Base-by-base conservation (phyloP, 2,888 invertebrate species). In the Eupithecia subumbrata region DNA sequence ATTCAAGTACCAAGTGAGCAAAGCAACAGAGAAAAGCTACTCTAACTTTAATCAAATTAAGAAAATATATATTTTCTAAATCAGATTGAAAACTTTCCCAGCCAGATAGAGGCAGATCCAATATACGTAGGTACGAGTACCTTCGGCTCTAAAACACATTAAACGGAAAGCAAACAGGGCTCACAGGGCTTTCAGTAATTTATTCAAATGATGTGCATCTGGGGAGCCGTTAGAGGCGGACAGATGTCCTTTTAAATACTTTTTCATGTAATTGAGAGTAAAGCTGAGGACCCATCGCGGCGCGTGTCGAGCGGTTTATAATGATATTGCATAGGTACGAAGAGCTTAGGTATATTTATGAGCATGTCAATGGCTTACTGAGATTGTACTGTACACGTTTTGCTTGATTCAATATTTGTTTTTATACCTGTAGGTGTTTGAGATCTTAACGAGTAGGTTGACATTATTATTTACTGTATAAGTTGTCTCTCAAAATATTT, bases 211-310 rank as follows among this genome's bases (percentile, higher is more conserved):
- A 67, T 60, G 45, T 63, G 67, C 40, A 68, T 60, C 76, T n/a
- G 16, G 76, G 73, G 76, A 73, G 22, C 37, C 52, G 60, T 71
- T 16, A 37, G 66, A 40, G 34, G 43, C 18, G 63, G 34, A 72
- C 60, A 68, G 43, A 75, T 69, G 64, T 71, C 25, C 48, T 56
- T 72, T 75, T 69, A 72, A 76, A 76, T 69, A 70, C 73, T 48
- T 73, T 70, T n/a, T 45, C 69, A 22, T 75, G 72, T 72, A 64
- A 75, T 75, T 72, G 63, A 64, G 64, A 14, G 34, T 34, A 37
- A 66, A 9, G 66, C 34, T 8, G 18, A 37, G 18, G n/a, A 11
- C 37, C 66, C n/a, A 66, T n/a, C 18, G 64, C 64, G 66, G 66
- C 37, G 37, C 37, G 66, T 12, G 12, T 56, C 12, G 9, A 56